Evolutionary conservation across 2,797 vertebrate genomes (phyloP), one percentile per base, ranked within the genome.

Genomic region (Crocodylus rhombifer): DNA sequence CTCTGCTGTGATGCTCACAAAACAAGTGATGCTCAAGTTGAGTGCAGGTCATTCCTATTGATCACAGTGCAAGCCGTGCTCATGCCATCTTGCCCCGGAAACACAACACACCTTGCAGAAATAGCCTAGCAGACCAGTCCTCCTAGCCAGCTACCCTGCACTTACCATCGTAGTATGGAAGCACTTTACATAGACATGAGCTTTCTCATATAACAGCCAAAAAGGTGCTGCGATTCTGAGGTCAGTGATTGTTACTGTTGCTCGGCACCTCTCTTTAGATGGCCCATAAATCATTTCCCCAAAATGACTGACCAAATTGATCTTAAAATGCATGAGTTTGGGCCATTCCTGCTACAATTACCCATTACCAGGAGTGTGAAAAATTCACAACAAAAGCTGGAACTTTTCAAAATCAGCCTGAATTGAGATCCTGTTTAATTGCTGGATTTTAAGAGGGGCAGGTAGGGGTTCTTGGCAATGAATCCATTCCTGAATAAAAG

Each of bases 131-230:
- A 77, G 55, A 64, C 30, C 16, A 60, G 20, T 87, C 33, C 51
- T 77, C 42, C 69, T 93, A 42, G 61, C 87, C 71, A n/a, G 5
- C 4, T 25, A 61, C 16, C 25, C 57, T 58, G 23, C 26, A 60
- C 57, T 64, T 71, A 67, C 51, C 18, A 4, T 18, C 55, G 12
- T n/a, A 82, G 60, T 3, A 33, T 2, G 10, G 14, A 95, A 96
- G 92, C 95, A 96, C 95, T 96, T 97, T 94, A 96, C 10, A 75
- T 5, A 28, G 64, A 84, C 8, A 74, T 92, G 85, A 65, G 89
- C 87, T 84, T 81, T 58, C 82, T 89, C 91, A 84, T 62, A 80
- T 2, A 25, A 28, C 74, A 87, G 91, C 69, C 64, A 58, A 89
- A 0, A 0, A 95, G 61, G 78, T 69, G 25, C 78, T 76, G 28